Conservation (phyloP, 2,888 invertebrate species). For the Augiades crinisus region DNA sequence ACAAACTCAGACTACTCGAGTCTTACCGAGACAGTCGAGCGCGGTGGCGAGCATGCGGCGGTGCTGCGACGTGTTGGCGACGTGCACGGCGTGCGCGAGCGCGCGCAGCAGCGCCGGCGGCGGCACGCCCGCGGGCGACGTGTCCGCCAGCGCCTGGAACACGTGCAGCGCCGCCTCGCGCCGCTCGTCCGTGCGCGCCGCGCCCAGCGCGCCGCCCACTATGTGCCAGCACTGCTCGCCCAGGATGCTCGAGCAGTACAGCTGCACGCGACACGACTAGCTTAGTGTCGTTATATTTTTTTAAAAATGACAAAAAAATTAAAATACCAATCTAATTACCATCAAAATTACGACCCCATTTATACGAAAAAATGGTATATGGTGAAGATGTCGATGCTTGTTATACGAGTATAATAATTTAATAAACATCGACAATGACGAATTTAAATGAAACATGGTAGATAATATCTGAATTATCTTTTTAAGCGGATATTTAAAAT, state of each 20-base stretch:
- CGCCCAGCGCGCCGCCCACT: slow-evolving; percentile 82
- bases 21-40: slow-evolving; percentile 88
- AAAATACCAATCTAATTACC: too few species aligned
- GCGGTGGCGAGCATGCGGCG: slow-evolving; percentile 85
- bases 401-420: too few species aligned
- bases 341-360: too few species aligned
- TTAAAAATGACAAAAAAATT: too few species aligned
- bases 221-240: slow-evolving; percentile 87
- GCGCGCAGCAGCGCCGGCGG: slow-evolving; percentile 66
- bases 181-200: slow-evolving; percentile 80
- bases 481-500: too few species aligned
- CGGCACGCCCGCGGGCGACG: slow-evolving; percentile 56
- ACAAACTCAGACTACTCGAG: background rate
- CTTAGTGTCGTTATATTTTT: too few species aligned
- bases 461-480: too few species aligned
- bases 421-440: too few species aligned
- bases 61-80: slow-evolving; percentile 49
- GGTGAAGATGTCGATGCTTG: too few species aligned
- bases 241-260: slow-evolving; percentile 93
- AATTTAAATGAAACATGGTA: too few species aligned
- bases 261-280: slow-evolving; percentile 75
- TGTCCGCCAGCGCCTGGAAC: slow-evolving; percentile 75
- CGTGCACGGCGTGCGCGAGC: slow-evolving; percentile 49
- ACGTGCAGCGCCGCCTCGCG: slow-evolving; percentile 77
- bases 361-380: too few species aligned